Conservation (phyloP, 2,888 invertebrate species). For the Invenusta paracnida region DNA sequence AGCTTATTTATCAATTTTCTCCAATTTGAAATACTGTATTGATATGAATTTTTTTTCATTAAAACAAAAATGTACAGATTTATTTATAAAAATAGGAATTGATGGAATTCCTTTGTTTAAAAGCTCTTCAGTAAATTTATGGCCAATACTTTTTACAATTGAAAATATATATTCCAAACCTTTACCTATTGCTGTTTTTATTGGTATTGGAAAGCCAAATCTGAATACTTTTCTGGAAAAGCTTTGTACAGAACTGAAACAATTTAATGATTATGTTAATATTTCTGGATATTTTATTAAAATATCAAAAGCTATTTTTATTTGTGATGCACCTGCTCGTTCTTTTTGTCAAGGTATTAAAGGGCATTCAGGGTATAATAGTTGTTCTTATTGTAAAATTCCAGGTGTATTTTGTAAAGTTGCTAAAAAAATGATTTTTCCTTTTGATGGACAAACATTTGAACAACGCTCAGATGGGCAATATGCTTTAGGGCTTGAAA, state of each 20-base stretch:
- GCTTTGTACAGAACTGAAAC: conserved; percentile 24
- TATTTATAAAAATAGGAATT: conserved; percentile 33
- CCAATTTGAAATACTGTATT: background rate
- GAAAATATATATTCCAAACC: conserved; percentile 18
- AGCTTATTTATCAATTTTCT: conserved; percentile 32
- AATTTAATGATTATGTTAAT: conserved; percentile 27
- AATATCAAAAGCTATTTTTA: conserved; percentile 38
- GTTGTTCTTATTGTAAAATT: conserved; percentile 41
- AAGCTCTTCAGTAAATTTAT: conserved; percentile 37
- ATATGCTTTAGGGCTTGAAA: background rate
- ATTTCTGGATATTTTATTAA: background rate
- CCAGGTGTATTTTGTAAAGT: background rate
- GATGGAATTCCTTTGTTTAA: conserved; percentile 44
- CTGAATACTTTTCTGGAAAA: conserved; percentile 38
- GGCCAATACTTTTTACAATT: conserved; percentile 36
- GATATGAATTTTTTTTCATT: background rate
- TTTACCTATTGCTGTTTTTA: conserved; percentile 39
- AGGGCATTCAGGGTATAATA: conserved; percentile 42
- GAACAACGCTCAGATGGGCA: background rate
- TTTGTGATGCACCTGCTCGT: conserved; percentile 46
- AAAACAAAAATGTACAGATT: background rate
- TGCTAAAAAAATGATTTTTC: conserved; percentile 7
- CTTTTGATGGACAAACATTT: conserved; percentile 15
- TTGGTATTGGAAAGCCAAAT: conserved; percentile 42
- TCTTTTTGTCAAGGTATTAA: conserved; percentile 44